Conservation (phyloP, 2,888 invertebrate genomes). For the Trisateles emortualis region DNA sequence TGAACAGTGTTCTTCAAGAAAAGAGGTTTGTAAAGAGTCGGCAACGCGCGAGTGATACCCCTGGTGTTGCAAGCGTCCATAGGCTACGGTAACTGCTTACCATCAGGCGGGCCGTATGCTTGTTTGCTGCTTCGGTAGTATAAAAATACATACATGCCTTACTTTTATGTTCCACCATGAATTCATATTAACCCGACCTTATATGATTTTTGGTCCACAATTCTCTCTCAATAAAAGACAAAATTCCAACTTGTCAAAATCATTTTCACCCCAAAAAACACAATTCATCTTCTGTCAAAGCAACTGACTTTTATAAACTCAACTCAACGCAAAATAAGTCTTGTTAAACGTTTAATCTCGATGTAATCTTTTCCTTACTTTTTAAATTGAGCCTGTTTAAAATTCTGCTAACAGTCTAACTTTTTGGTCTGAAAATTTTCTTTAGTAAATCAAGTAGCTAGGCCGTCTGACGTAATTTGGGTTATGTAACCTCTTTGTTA, state of each 20-base stretch:
- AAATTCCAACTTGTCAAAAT: not conserved
- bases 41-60: too few species aligned
- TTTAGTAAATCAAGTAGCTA: constrained; percentile 11
- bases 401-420: constrained; percentile 14
- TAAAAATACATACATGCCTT: too few species aligned
- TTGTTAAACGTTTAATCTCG: not conserved
- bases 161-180: too few species aligned
- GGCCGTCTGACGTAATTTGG: constrained; percentile 7
- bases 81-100: too few species aligned
- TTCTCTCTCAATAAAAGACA: too few species aligned
- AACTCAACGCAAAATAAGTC: constrained; percentile 1
- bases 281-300: not conserved
- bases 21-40: too few species aligned
- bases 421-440: constrained; percentile 10
- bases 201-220: too few species aligned
- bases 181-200: too few species aligned
- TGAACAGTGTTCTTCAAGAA: too few species aligned
- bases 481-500: constrained; percentile 2
- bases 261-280: not conserved
- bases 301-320: not conserved
- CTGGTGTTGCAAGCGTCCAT: too few species aligned
- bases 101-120: too few species aligned
- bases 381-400: constrained; percentile 12
- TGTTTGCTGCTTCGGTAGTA: too few species aligned
- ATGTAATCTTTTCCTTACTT: not conserved